Base-by-base conservation (phyloP, 2,888 invertebrate genomes). In the Odiellus spinosus region DNA sequence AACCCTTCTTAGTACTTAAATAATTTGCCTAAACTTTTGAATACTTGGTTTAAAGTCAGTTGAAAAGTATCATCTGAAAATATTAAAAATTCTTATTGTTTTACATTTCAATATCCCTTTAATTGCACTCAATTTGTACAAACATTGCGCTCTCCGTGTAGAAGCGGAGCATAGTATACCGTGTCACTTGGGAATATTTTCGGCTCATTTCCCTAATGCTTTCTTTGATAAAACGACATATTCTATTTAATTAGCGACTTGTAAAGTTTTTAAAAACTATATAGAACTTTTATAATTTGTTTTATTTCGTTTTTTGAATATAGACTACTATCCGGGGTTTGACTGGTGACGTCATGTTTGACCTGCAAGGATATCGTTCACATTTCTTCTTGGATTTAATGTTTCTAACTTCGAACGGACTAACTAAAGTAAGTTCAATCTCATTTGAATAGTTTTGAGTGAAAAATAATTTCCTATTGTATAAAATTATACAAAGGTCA, bases 251-350 rank as follows among this genome's bases (percentile, higher is more conserved):
- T 36, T 20, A 45, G 2, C 46, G 11, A 42, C 19, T 49, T 18
- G 50, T n/a, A n/a, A n/a, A n/a, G n/a, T n/a, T n/a, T n/a, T n/a
- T n/a, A n/a, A n/a, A n/a, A n/a, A n/a, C n/a, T n/a, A n/a, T n/a
- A n/a, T n/a, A n/a, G n/a, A n/a, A n/a, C n/a, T n/a, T n/a, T n/a
- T n/a, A n/a, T n/a, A n/a, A n/a, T n/a, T 26, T 26, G 26, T 26
- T 26, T 26, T 26, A 26, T 26, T 26, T 26, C 4, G 8, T 26
- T 26, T 26, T 26, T 26, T 10, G 35, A 20, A 48, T 51, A n/a
- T 67, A 87, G 86, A 81, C 88, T 53, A 85, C 86, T 71, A 84
- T 87, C 78, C 77, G 80, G 59, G 91, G 91, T n/a, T 70, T 90
- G 57, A 88, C 88, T 1, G 91, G 91, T 54, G 77, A 81, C 48